These are phyloP conservation scores for Megalurothrips usitatus DNA, from an alignment of 2,888 invertebrate genomes.

Conservation along the genomic window DNA sequence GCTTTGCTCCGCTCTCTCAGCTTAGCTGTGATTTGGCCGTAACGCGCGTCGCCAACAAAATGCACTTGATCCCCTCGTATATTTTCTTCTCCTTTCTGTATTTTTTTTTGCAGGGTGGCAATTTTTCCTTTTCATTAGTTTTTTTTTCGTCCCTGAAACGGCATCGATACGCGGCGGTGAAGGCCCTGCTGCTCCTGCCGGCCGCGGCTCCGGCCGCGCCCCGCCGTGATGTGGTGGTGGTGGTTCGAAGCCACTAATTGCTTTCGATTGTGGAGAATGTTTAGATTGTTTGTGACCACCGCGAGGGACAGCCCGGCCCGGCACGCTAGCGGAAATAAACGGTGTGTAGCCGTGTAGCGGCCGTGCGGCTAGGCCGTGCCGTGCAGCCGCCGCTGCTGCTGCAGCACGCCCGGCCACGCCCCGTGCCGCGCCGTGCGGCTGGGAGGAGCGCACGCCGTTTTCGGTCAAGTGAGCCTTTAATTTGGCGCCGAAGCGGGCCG, in stretches of 20 bases:
- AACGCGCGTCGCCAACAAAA: too few relatives aligned
- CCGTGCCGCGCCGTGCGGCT: too few relatives aligned
- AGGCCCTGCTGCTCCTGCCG: not conserved
- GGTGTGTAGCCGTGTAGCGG: not conserved
- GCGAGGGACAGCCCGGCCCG: not conserved
- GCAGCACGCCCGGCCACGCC: not conserved
- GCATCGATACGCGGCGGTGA: too few relatives aligned
- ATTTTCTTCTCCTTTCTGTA: too few relatives aligned
- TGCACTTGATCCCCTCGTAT: too few relatives aligned
- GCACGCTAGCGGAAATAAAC: not conserved
- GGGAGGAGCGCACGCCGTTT: not conserved
- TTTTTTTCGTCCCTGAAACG: too few relatives aligned
- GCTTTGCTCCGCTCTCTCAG: too few relatives aligned
- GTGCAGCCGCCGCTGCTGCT: too few relatives aligned
- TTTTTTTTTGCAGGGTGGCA: too few relatives aligned
- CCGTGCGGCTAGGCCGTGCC: not conserved
- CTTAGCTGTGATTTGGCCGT: too few relatives aligned
- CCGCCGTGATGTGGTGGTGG: not conserved
- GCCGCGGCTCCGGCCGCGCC: not conserved
- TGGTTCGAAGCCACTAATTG: conserved; percentile 8
- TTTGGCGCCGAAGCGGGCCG: not conserved
- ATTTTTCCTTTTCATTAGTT: too few relatives aligned
- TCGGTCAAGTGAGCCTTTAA: not conserved
- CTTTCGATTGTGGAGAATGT: conserved; percentile 2
- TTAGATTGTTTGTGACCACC: not conserved